These are phyloP conservation scores for Phalloptychus januarius DNA, from an alignment of 2,797 vertebrate genomes.

Conservation along the genomic window DNA sequence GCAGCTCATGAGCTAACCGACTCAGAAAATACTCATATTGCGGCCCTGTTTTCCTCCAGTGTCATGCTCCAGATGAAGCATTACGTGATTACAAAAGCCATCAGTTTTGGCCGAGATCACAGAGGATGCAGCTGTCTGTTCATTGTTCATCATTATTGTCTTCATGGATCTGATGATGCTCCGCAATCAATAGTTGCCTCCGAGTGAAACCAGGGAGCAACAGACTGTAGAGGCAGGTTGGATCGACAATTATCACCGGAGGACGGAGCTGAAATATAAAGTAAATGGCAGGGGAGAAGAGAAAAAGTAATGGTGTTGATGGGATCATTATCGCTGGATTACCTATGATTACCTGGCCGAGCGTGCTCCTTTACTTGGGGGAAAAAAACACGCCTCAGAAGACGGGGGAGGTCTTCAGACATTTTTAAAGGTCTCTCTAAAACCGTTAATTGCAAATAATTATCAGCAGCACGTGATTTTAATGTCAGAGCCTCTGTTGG, in stretches of 20 bases:
- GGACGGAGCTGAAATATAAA: constrained; percentile 57
- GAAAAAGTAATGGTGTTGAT: constrained; percentile 39
- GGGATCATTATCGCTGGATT: constrained; percentile 61
- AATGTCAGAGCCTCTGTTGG: not conserved
- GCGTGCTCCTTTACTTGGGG: constrained; percentile 21
- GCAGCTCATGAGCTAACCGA: constrained; percentile 39
- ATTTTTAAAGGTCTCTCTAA: constrained; percentile 15
- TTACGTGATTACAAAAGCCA: constrained; percentile 61
- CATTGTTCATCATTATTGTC: constrained; percentile 79
- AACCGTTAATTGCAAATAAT: constrained; percentile 7
- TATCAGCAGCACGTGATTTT: constrained; percentile 14
- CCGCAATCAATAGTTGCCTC: constrained; percentile 76
- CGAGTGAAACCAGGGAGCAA: constrained; percentile 66
- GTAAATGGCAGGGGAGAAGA: constrained; percentile 28
- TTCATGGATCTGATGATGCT: constrained; percentile 71
- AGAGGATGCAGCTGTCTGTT: constrained; percentile 72
- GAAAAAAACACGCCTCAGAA: constrained; percentile 3
- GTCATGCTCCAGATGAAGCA: constrained; percentile 64
- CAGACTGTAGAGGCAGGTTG: constrained; percentile 63
- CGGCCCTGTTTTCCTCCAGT: constrained; percentile 34
- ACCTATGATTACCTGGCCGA: constrained; percentile 40
- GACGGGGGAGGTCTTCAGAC: not conserved
- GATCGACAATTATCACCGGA: constrained; percentile 70
- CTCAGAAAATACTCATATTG: constrained; percentile 59
- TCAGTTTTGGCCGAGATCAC: constrained; percentile 62